Percentiles rank a stretch among this genome's conserved stretches.
Evolutionary conservation across 2,888 invertebrate species (phyloP).

Genomic region (Proisotoma minuta): DNA sequence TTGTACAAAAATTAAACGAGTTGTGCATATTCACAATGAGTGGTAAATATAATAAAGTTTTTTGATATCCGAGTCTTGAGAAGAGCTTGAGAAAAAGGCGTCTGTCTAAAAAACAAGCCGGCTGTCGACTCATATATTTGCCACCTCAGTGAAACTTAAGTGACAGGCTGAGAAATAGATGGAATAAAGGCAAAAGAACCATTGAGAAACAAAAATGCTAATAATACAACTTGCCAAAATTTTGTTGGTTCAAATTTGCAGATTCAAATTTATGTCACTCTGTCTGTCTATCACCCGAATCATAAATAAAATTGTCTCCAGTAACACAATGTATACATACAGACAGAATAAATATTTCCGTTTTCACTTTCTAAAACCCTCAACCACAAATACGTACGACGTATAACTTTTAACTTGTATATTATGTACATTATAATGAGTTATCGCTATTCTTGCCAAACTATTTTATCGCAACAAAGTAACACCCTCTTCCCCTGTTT

Average conservation of each 20-base stretch:
- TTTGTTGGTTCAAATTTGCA: neutral
- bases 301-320: neutral
- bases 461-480: neutral
- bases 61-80: neutral
- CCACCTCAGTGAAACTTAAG: slow-evolving; percentile 22
- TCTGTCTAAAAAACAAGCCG: slow-evolving; percentile 9
- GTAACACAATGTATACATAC: neutral
- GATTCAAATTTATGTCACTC: neutral
- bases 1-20: too few relatives aligned
- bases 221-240: neutral
- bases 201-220: slow-evolving; percentile 3
- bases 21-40: too few relatives aligned
- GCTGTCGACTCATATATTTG: slow-evolving; percentile 27
- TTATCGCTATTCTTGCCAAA: neutral
- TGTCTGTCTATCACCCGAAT: neutral
- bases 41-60: neutral
- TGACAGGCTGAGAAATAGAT: slow-evolving; percentile 4
- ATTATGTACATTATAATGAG: neutral
- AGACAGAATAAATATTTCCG: too few relatives aligned
- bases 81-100: neutral
- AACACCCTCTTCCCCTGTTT: neutral
- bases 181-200: neutral
- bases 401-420: neutral
- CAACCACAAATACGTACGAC: neutral
- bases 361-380: neutral